Evolutionary conservation across 2,797 vertebrate species (phyloP), one percentile per base, ranked within the genome.

Genomic region (Aeoliscus strigatus): DNA sequence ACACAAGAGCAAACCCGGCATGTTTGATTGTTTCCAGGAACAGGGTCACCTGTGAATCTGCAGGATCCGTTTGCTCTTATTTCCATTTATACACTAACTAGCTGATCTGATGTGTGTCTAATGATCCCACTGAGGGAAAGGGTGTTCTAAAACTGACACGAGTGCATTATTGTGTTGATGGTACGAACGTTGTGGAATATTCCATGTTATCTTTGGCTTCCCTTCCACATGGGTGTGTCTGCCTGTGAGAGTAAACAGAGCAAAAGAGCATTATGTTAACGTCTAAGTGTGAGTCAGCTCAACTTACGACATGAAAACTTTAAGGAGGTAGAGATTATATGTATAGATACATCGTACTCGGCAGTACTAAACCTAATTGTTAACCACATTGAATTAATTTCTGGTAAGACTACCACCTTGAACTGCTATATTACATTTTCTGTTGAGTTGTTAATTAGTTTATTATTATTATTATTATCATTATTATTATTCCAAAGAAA

Each of bases 181-280:
- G 4, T 27, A 0, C 29, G 27, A 54, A 48, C n/a, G 24, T 30
- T 46, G 5, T 44, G 45, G 44, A 66, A 58, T 64, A 53, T 71
- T 58, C 33, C 26, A 9, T 30, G 31, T 47, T 35, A 27, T 57
- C 31, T 45, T 50, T 61, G 53, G 32, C 38, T 52, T 49, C 17
- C 14, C 14, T 48, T 27, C n/a, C 40, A 21, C 21, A 12, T 26
- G 52, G 73, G 75, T 29, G 79, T 57, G 73, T 59, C 44, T 13
- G 18, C 1, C 29, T 27, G 14, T 39, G 8, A 39, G 10, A 25
- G 15, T 16, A 68, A 60, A 60, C 37, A 59, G 65, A 60, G 9
- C 15, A 6, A 24, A 53, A 47, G n/a, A n/a, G n/a, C n/a, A n/a
- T n/a, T n/a, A n/a, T n/a, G n/a, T n/a, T n/a, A n/a, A n/a, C n/a